phyloP scores from a whole-genome alignment of 2,113 vertebrate genomes.

The Peromyscus leucopus region DNA sequence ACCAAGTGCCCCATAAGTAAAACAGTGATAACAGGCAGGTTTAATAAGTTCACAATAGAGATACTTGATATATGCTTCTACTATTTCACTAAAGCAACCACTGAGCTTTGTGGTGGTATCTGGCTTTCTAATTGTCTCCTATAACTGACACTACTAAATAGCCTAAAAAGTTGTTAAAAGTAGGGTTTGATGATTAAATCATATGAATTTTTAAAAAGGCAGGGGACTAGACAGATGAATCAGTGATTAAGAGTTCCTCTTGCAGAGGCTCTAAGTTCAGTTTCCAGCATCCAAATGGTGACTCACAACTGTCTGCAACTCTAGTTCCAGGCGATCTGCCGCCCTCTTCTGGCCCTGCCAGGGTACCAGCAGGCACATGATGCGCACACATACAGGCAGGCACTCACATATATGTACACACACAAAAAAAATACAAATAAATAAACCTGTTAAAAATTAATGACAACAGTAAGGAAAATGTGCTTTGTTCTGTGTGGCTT shows the following conservation, averaged over 20 bases:
- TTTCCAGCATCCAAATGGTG: background rate
- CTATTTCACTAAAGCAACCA: constrained; percentile 16
- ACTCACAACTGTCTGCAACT: background rate
- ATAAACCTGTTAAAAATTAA: background rate
- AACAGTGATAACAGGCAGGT: background rate
- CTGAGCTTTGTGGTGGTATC: background rate
- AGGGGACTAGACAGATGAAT: background rate
- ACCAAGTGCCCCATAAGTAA: background rate
- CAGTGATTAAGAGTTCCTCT: background rate
- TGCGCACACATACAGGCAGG: background rate
- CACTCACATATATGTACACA: background rate
- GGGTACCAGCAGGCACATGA: background rate
- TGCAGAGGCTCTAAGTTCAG: background rate
- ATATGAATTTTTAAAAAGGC: background rate
- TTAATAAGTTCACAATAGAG: background rate
- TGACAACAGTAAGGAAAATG: constrained; percentile 14
- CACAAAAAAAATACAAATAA: background rate
- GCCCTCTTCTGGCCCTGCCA: background rate
- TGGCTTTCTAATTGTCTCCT: constrained; percentile 25
- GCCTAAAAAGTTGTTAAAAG: constrained; percentile 10
- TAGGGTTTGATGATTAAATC: background rate
- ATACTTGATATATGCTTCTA: background rate
- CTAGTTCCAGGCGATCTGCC: background rate
- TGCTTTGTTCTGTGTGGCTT: constrained; percentile 9
- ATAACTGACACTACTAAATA: background rate